Evolutionary conservation across 2,888 invertebrate species (phyloP).

Genomic region (Gibbula magus): DNA sequence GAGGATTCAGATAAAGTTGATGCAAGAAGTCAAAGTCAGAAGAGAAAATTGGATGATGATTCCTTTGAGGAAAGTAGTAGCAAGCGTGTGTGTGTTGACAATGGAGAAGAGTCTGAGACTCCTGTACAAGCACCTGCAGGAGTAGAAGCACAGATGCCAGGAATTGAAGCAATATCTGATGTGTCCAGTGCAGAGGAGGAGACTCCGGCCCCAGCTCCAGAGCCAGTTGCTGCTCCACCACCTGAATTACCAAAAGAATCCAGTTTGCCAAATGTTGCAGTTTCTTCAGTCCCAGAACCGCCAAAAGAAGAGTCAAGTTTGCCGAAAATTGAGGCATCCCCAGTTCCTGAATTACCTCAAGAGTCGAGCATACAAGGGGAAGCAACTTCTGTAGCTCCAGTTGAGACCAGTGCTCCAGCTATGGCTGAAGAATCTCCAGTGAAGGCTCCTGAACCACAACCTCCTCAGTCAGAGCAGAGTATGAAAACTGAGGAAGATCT

Average conservation of each 20-base stretch:
- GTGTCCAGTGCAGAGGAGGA: constrained; percentile 17
- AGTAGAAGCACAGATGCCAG: constrained; percentile 18
- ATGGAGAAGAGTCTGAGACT: constrained; percentile 31
- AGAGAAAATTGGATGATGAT: constrained; percentile 19
- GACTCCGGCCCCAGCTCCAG: not conserved
- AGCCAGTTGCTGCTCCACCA: constrained; percentile 21
- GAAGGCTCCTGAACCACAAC: not conserved
- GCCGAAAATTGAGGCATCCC: not conserved
- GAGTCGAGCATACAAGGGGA: not conserved
- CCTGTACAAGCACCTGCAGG: constrained; percentile 29
- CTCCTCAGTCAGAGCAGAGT: not conserved
- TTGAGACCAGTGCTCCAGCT: too few species aligned
- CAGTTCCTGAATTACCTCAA: not conserved
- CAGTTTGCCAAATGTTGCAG: not conserved
- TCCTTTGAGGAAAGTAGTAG: constrained; percentile 7
- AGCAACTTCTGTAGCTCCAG: too few species aligned
- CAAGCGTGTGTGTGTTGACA: constrained; percentile 13
- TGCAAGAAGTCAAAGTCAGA: not conserved
- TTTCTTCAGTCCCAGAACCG: not conserved
- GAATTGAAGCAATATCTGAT: constrained; percentile 25
- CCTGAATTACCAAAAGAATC: not conserved
- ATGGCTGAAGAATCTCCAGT: too few species aligned
- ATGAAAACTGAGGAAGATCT: not conserved
- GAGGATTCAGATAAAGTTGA: not conserved
- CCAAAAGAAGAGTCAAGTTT: not conserved